Evolutionary conservation across 1,140 invertebrate genomes (phyloP).

Genomic region (Trichonephila inaurata): DNA sequence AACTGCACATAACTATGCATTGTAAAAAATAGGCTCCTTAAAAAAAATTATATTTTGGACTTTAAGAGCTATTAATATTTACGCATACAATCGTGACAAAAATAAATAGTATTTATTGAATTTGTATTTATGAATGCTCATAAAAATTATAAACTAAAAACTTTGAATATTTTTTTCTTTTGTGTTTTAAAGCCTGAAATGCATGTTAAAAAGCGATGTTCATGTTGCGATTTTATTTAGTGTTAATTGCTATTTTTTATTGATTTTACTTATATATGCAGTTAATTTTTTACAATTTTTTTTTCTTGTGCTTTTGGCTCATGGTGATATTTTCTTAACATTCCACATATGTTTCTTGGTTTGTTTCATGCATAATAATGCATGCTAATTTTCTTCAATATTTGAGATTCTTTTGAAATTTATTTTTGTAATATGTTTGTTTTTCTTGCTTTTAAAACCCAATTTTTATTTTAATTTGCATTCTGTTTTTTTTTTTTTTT

Average conservation of each 20-base stretch:
- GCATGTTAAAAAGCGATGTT: background rate
- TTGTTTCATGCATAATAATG: background rate
- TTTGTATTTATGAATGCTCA: no score
- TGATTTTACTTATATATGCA: background rate
- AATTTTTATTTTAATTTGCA: background rate
- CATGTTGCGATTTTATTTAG: background rate
- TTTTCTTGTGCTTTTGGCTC: background rate
- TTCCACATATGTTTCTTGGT: background rate
- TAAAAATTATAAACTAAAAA: background rate
- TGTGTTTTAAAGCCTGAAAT: background rate
- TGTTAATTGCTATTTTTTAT: background rate
- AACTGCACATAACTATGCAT: no score
- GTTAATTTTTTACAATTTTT: background rate
- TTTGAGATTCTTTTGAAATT: background rate
- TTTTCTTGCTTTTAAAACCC: background rate
- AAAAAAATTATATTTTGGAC: no score
- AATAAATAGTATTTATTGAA: no score
- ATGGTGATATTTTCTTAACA: constrained; percentile 1
- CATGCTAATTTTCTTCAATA: background rate
- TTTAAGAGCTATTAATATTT: no score
- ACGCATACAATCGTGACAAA: no score
- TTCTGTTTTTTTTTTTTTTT: background rate
- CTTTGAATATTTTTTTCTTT: background rate
- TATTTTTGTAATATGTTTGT: background rate
- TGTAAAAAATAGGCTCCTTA: no score